phyloP scores from a whole-genome alignment of 2,888 invertebrate genomes.

The Eristalinus aeneus region DNA sequence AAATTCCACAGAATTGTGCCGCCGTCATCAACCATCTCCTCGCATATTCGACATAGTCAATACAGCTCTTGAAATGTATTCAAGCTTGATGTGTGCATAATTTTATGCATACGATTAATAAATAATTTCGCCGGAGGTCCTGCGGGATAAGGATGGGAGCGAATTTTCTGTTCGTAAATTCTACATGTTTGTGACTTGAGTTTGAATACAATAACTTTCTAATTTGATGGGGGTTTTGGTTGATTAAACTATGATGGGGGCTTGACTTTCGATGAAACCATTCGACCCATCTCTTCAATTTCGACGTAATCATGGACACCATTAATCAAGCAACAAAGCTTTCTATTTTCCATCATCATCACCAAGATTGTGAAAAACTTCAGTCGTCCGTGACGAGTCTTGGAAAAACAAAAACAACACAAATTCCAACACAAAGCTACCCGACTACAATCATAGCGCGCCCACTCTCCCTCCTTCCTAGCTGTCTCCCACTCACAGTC shows the following conservation, averaged over 20 bases:
- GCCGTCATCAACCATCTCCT: slow-evolving; percentile 25
- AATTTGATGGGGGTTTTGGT: slow-evolving; percentile 14
- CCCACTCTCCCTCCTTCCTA: background rate
- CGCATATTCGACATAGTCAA: slow-evolving; percentile 28
- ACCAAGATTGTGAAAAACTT: slow-evolving; percentile 30
- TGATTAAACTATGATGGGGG: slow-evolving; percentile 31
- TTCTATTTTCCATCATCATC: slow-evolving; percentile 47
- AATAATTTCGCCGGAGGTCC: slow-evolving; percentile 24
- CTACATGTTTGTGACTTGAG: too few relatives aligned
- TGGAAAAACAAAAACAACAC: slow-evolving; percentile 19
- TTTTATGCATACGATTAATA: slow-evolving; percentile 59
- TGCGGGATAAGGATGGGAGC: background rate
- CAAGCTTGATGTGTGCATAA: slow-evolving; percentile 57
- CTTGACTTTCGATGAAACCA: background rate
- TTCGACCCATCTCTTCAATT: background rate
- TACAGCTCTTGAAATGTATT: slow-evolving; percentile 11
- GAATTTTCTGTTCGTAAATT: background rate
- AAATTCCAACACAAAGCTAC: slow-evolving; percentile 25
- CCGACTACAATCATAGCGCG: slow-evolving; percentile 15
- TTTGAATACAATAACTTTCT: too few relatives aligned
- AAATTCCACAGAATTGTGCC: slow-evolving; percentile 31
- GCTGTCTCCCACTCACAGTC: too few relatives aligned
- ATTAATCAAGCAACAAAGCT: slow-evolving; percentile 57
- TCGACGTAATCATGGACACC: background rate
- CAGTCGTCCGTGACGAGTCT: slow-evolving; percentile 41